Percentiles rank a stretch among this genome's conserved stretches.
Conservation (phyloP, 2,113 vertebrate species). For the Phasianus colchicus region DNA sequence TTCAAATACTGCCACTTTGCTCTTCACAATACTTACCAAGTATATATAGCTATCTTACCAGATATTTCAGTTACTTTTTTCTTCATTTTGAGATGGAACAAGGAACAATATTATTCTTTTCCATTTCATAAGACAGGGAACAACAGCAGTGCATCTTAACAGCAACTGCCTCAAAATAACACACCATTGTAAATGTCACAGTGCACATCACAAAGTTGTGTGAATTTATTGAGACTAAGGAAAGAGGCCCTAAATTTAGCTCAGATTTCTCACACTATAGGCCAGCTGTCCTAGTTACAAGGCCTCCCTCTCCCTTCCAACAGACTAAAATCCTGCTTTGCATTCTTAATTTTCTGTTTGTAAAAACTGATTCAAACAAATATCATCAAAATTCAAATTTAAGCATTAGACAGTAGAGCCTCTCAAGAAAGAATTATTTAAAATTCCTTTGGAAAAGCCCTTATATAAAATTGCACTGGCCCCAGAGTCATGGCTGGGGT, state of each 20-base stretch:
- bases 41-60: neutral
- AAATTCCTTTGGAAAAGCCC: neutral
- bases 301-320: neutral
- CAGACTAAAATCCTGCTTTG: neutral
- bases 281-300: neutral
- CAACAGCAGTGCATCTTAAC: neutral
- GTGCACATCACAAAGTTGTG: neutral
- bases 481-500: neutral
- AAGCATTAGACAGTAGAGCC: neutral
- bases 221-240: neutral
- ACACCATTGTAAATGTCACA: neutral
- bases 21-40: neutral
- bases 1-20: neutral
- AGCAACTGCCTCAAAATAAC: neutral
- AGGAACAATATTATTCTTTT: neutral
- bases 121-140: neutral
- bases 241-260: neutral
- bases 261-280: neutral
- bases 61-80: neutral
- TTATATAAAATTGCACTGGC: neutral
- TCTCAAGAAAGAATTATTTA: neutral
- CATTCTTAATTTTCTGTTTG: neutral
- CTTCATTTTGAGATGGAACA: neutral
- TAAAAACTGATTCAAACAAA: neutral
- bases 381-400: neutral